A percentile compares a stretch with the other conserved stretches of the same genome.
phyloP scores from a whole-genome alignment of 2,888 invertebrate species.

The Monochamus alternatus region DNA sequence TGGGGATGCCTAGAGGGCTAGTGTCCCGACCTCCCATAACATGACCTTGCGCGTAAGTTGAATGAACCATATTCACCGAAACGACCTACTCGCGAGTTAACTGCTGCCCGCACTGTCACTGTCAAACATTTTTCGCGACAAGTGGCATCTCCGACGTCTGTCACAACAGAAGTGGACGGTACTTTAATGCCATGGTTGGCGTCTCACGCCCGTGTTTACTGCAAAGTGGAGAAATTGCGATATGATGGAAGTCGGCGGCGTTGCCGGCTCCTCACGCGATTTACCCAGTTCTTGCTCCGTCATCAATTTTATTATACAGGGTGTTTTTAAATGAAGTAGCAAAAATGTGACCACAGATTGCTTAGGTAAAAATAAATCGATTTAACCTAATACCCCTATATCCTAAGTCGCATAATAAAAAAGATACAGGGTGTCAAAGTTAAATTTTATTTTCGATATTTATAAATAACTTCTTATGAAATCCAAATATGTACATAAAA shows the following conservation, averaged over 20 bases:
- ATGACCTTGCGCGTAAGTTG: slow-evolving; percentile 69
- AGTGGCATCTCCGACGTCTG: slow-evolving; percentile 15
- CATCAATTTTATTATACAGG: no score
- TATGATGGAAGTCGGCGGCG: slow-evolving; percentile 26
- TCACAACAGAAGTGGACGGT: slow-evolving; percentile 19
- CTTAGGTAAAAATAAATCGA: no score
- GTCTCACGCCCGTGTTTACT: slow-evolving; percentile 28
- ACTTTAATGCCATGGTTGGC: slow-evolving; percentile 14
- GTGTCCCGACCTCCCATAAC: slow-evolving; percentile 66
- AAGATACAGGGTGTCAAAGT: no score
- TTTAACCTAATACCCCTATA: no score
- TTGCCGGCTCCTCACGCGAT: slow-evolving; percentile 16
- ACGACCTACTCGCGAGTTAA: slow-evolving; percentile 6
- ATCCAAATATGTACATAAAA: no score
- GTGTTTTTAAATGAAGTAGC: no score
- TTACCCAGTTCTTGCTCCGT: not conserved
- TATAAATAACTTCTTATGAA: no score
- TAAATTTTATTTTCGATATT: no score
- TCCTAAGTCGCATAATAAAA: no score
- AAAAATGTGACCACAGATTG: no score
- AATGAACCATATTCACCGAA: slow-evolving; percentile 66
- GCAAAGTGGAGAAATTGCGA: slow-evolving; percentile 23
- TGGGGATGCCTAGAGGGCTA: slow-evolving; percentile 77
- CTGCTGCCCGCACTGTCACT: slow-evolving; percentile 25
- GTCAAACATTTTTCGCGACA: slow-evolving; percentile 4